phyloP scores from a whole-genome alignment of 2,888 invertebrate species.

The Acleris sparsana region DNA sequence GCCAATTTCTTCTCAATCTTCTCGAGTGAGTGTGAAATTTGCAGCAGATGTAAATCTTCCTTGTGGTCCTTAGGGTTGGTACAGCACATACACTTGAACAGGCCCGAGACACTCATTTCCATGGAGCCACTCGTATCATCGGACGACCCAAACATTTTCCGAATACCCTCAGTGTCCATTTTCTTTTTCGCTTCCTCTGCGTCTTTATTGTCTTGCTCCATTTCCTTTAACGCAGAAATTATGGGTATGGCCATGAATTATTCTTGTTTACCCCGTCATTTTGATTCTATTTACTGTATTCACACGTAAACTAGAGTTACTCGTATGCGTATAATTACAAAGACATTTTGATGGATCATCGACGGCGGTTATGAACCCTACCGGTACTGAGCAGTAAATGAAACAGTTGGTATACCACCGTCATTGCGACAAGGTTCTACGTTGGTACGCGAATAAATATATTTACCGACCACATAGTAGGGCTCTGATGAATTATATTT shows the following conservation, averaged over 20 bases:
- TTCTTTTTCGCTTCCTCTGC: slow-evolving; percentile 91
- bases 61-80: slow-evolving; percentile 94
- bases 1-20: slow-evolving; percentile 90
- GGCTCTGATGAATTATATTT: too few relatives aligned
- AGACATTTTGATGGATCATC: neutral
- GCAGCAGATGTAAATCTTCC: slow-evolving; percentile 91
- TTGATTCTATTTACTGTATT: too few relatives aligned
- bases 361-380: too few relatives aligned
- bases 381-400: too few relatives aligned
- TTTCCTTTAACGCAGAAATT: slow-evolving; percentile 80
- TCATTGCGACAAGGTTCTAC: too few relatives aligned
- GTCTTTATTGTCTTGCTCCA: slow-evolving; percentile 92
- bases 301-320: neutral
- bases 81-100: slow-evolving; percentile 94
- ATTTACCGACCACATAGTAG: too few relatives aligned
- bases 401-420: too few relatives aligned
- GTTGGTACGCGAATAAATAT: too few relatives aligned
- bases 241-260: neutral
- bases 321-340: too few relatives aligned
- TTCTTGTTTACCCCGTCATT: too few relatives aligned
- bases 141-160: slow-evolving; percentile 88
- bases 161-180: slow-evolving; percentile 90
- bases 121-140: slow-evolving; percentile 92
- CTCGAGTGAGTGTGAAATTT: slow-evolving; percentile 91
- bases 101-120: slow-evolving; percentile 92